phyloP scores from a whole-genome alignment of 37 sponge, comb jelly and placozoan species.

The Oopsacas minuta region DNA sequence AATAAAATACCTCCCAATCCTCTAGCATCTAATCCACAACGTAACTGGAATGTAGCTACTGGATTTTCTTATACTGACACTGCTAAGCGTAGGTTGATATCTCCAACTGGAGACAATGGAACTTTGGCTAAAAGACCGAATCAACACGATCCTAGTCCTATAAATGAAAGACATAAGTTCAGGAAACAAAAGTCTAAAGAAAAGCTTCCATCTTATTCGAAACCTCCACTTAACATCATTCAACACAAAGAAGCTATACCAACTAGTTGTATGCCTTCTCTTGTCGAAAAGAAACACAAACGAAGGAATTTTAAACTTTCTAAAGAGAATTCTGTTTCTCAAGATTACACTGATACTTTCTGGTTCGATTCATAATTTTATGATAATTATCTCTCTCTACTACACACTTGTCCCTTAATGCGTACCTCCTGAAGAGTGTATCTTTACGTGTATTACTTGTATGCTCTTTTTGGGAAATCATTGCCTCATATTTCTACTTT shows the following conservation, averaged over 20 bases:
- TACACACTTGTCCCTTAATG: no score
- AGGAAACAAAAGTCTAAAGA: background rate
- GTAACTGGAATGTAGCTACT: conserved; percentile 5
- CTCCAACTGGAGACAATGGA: background rate
- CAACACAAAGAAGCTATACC: background rate
- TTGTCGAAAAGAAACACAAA: background rate
- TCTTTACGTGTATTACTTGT: no score
- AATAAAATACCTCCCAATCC: background rate
- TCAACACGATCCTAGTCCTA: background rate
- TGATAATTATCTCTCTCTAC: no score
- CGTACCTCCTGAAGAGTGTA: no score
- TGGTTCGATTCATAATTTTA: conserved; percentile 1
- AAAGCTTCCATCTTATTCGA: background rate
- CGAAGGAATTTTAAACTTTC: background rate
- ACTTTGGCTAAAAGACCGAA: conserved; percentile 10
- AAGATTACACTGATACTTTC: background rate
- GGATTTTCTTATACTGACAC: background rate
- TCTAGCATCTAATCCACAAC: background rate
- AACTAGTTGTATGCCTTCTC: background rate
- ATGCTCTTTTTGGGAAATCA: no score
- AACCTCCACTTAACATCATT: background rate
- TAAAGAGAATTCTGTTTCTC: background rate
- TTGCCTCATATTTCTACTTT: no score
- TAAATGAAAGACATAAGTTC: background rate
- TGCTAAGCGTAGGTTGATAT: background rate